Evolutionary conservation across 2,888 invertebrate genomes (phyloP).

Genomic region (Tipula unca): DNA sequence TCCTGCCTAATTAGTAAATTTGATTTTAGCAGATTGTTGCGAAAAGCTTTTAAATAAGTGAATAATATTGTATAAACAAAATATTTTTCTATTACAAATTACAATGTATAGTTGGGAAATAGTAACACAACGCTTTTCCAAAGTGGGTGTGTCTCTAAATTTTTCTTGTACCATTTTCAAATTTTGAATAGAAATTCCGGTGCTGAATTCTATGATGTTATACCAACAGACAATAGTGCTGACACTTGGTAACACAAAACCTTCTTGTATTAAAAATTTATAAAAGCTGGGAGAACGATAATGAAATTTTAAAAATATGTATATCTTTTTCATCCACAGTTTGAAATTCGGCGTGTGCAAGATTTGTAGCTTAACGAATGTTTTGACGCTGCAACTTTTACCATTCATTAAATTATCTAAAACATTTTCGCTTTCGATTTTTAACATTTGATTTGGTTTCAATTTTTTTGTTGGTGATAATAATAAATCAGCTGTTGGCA

Average conservation of each 20-base stretch:
- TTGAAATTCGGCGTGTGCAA: neutral
- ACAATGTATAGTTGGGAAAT: too few relatives aligned
- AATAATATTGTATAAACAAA: too few relatives aligned
- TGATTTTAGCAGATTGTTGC: too few relatives aligned
- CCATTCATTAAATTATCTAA: neutral
- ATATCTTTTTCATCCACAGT: neutral
- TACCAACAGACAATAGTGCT: neutral
- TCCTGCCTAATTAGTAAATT: too few relatives aligned
- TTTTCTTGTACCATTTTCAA: constrained; percentile 9
- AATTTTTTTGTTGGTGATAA: neutral
- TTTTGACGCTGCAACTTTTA: neutral
- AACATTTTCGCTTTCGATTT: neutral
- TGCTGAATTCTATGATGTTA: neutral
- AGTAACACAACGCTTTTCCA: neutral
- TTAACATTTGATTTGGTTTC: neutral
- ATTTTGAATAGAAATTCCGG: constrained; percentile 3
- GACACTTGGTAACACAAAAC: too few relatives aligned
- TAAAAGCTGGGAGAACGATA: constrained; percentile 16
- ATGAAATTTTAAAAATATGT: neutral
- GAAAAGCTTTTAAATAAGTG: too few relatives aligned
- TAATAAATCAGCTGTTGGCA: neutral
- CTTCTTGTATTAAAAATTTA: constrained; percentile 18
- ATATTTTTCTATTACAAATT: too few relatives aligned
- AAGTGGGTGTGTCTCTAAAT: neutral
- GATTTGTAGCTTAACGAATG: neutral